A percentile compares a stretch with the other conserved stretches of the same genome.
These are phyloP conservation scores for Dermatemys mawii DNA, from an alignment of 2,113 vertebrate genomes.

Conservation along the genomic window DNA sequence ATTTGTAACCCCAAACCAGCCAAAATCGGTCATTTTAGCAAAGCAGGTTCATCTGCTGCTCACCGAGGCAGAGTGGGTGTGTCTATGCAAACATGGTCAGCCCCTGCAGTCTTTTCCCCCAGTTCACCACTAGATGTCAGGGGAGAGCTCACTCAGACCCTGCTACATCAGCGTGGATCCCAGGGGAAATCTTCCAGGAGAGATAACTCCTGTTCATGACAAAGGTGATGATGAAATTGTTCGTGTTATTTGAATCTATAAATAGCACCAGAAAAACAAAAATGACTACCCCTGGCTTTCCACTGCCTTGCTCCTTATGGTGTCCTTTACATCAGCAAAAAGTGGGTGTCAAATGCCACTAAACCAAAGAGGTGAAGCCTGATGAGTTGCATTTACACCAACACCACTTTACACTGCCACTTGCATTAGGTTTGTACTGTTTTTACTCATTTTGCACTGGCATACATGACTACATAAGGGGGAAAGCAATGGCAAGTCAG, in stretches of 20 bases:
- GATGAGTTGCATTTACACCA: accelerated
- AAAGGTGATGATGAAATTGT: no score
- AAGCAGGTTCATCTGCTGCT: neutral
- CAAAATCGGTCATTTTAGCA: neutral
- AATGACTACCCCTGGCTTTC: no score
- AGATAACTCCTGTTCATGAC: no score
- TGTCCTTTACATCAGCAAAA: no score
- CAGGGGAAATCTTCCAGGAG: no score
- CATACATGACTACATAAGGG: neutral
- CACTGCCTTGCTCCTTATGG: no score
- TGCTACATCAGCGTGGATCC: neutral
- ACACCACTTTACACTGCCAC: neutral
- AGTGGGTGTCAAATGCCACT: no score
- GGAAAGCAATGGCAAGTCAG: accelerated
- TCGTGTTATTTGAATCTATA: no score
- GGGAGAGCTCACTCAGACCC: neutral
- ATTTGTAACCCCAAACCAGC: neutral
- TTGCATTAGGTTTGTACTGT: accelerated
- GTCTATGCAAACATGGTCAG: neutral
- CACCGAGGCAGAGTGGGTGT: neutral
- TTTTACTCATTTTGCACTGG: neutral
- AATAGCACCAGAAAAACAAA: no score
- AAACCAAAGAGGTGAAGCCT: neutral
- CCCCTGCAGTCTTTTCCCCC: neutral
- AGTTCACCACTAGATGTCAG: neutral